Base-by-base conservation (phyloP, 2,888 invertebrate species). In the Cataglyphis albicans region DNA sequence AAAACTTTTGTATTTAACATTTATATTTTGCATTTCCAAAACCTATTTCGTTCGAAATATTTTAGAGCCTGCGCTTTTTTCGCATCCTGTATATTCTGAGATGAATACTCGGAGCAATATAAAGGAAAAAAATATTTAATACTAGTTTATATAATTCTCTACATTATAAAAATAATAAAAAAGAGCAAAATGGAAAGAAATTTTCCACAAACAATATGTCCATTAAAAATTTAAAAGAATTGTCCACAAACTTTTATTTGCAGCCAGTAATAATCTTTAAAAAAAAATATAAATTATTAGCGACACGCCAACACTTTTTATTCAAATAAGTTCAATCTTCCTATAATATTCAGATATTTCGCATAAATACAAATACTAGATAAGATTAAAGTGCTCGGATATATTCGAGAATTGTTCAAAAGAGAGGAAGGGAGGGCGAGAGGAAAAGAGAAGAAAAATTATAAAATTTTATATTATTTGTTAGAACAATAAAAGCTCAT, bases 361-460 rank as follows among this genome's bases (percentile, higher is more conserved):
- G 72, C 25, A 73, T 73, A 73, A 73, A 72, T 72, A 57, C 25
- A 41, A 67, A 48, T 48, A 67, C 25, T 38, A 59, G 57, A 41
- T 38, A 6, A 52, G 52, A 52, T 7, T 7, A 6, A 52, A 52
- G 52, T 52, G n/a, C n/a, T 52, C 18, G 18, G 52, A 52, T 52
- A 52, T 73, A 59, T 73, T 57, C 59, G 29, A 73, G 29, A 73
- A 10, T 59, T 73, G 41, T 41, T 57, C 55, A 57, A 72, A 15
- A 44, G 44, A 48, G n/a, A n/a, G 1, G 6, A 18, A 6, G 18
- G 48, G 5, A 3, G 15, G 18, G 18, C 1, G 18, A 48, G 0
- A 10, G 5, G 7, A n/a, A n/a, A 52, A n/a, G 7, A 2, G 52
- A 2, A 52, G 7, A 6, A 52, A 48, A 6, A 35, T 67, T n/a